Evolutionary conservation across 2,888 invertebrate genomes (phyloP), one percentile per base, ranked within the genome.

Genomic region (Ophion obscuratus): DNA sequence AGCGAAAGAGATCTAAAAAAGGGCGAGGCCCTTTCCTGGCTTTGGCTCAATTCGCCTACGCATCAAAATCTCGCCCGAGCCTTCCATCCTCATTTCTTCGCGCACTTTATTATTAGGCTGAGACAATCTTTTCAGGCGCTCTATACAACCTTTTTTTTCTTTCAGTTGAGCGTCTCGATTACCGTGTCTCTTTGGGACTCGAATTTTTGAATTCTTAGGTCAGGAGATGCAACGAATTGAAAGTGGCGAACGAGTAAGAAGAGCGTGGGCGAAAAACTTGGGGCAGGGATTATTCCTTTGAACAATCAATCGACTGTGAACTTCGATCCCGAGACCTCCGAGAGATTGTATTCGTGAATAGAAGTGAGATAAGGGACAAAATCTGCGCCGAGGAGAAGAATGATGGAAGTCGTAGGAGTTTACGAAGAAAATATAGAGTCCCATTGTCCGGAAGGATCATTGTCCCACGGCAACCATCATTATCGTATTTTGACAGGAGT

Each of bases 21-120:
- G 88, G 88, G 89, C 89, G 88, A 88, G 89, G 88, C 89, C 85
- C 83, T 85, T 83, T 83, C 81, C 83, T 78, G 87, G 89, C 89
- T 86, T 80, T 57, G 88, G 90, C 91, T 91, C 89, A 89, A 91
- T 92, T 93, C 93, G 94, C 94, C 94, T 93, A 94, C 93, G 93
- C 93, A 90, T 91, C 90, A 91, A 91, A 89, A 85, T 87, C 88
- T 83, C 88, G 78, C 84, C 59, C 59, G 40, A 59, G 67, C 80
- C 53, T 74, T 64, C 57, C 66, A 53, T 66, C 83, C 91, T 88
- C 86, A 87, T 88, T 90, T 24, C 91, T 90, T 89, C 89, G 88
- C 89, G 89, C 90, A 82, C 89, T 91, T 92, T 92, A 92, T 92
- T 92, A 92, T 92, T 92, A 92, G 74, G 84, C 77, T 79, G 82